A percentile compares a stretch with the other conserved stretches of the same genome.
Conservation (phyloP, 2,113 vertebrate species). For the Cacatua alba region DNA sequence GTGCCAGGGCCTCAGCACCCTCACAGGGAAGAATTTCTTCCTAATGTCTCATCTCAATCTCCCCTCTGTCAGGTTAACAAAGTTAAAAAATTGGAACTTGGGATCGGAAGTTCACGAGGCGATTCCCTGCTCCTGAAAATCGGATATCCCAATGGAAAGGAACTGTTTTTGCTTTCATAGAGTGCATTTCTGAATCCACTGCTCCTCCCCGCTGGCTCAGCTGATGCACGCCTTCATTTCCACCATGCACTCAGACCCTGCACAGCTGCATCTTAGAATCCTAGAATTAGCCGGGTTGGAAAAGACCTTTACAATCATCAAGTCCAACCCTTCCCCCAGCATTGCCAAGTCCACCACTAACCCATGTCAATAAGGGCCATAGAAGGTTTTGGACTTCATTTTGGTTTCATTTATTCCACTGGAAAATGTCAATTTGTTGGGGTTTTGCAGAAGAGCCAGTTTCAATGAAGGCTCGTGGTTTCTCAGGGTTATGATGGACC, state of each 20-base stretch:
- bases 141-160: rapidly evolving
- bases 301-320: not conserved
- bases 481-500: not conserved
- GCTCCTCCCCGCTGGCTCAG: not conserved
- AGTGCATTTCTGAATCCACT: not conserved
- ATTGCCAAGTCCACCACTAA: not conserved
- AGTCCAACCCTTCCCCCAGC: not conserved
- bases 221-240: not conserved
- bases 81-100: not conserved
- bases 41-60: not conserved
- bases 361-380: not conserved
- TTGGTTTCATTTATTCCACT: not conserved
- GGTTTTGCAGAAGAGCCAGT: not conserved
- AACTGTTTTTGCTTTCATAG: not conserved
- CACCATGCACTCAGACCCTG: not conserved
- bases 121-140: not conserved
- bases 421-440: not conserved
- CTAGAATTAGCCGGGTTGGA: not conserved
- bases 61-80: not conserved
- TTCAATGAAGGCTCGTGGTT: not conserved
- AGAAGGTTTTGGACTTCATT: not conserved
- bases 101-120: not conserved
- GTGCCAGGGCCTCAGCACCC: not conserved
- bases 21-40: not conserved
- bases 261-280: not conserved